A percentile compares a stretch with the other conserved stretches of the same genome.
Conservation (phyloP, 2,113 vertebrate genomes). For the Microtus ochrogaster region DNA sequence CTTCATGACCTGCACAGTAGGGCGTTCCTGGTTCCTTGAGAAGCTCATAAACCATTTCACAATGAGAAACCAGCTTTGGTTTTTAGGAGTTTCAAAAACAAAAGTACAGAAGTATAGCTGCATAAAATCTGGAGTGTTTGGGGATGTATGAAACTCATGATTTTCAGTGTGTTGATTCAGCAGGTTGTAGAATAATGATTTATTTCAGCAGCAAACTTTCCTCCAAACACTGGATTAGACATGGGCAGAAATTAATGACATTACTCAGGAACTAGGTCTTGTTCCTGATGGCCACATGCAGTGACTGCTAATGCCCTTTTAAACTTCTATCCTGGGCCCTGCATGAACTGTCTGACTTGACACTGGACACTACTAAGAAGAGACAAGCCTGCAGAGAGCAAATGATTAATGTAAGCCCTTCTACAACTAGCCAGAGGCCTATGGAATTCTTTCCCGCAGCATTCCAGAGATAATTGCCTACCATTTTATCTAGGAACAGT, state of each 20-base stretch:
- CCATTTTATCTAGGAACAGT: constrained; percentile 47
- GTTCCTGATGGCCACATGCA: constrained; percentile 56
- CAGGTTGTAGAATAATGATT: not conserved
- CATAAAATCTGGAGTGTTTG: constrained; percentile 34
- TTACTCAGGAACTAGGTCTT: constrained; percentile 34
- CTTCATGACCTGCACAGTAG: constrained; percentile 64
- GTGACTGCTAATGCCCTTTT: constrained; percentile 63
- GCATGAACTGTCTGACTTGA: constrained; percentile 70
- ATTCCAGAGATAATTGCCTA: constrained; percentile 70
- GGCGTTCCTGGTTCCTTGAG: constrained; percentile 68
- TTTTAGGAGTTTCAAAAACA: constrained; percentile 52
- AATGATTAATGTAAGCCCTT: constrained; percentile 64
- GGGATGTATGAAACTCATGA: not conserved
- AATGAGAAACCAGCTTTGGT: constrained; percentile 69
- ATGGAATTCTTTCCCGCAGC: constrained; percentile 52
- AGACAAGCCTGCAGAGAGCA: constrained; percentile 57
- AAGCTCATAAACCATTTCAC: constrained; percentile 74
- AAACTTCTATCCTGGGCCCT: constrained; percentile 34
- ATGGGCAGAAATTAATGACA: constrained; percentile 75
- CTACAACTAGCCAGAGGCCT: constrained; percentile 38
- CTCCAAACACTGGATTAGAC: constrained; percentile 51
- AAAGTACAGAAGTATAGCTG: not conserved
- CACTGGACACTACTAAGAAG: constrained; percentile 56
- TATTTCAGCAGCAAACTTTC: constrained; percentile 14
- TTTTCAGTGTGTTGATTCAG: not conserved